These are phyloP conservation scores for Poecilia picta DNA, from an alignment of 2,797 vertebrate species.

Conservation along the genomic window DNA sequence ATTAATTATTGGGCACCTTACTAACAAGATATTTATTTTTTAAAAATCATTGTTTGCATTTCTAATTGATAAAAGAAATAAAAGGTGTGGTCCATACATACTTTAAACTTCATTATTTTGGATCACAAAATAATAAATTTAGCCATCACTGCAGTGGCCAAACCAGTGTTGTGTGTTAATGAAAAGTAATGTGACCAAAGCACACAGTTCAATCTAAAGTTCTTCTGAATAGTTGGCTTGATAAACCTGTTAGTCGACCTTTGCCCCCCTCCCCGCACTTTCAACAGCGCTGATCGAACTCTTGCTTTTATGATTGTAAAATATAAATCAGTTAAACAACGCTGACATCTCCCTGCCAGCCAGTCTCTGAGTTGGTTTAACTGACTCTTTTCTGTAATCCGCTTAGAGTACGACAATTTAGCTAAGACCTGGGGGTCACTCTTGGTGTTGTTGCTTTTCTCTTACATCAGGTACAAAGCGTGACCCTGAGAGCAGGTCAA, in stretches of 20 bases:
- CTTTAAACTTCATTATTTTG: background rate
- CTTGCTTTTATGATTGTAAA: conserved; percentile 20
- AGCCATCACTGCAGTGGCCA: background rate
- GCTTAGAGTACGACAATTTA: conserved; percentile 40
- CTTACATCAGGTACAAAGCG: conserved; percentile 20
- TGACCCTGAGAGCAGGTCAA: conserved; percentile 29
- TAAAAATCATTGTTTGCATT: background rate
- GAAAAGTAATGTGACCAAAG: no score
- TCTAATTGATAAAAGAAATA: background rate
- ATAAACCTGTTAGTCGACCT: background rate
- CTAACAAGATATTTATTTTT: background rate
- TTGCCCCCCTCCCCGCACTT: no score
- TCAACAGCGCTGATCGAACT: conserved; percentile 28
- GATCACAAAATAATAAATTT: background rate
- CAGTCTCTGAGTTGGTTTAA: conserved; percentile 25
- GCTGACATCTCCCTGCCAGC: conserved; percentile 1
- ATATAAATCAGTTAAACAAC: conserved; percentile 24
- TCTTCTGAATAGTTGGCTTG: background rate
- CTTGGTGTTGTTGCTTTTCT: conserved; percentile 27
- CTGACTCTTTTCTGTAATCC: conserved; percentile 19
- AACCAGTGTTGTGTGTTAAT: background rate
- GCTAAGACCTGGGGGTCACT: conserved; percentile 23
- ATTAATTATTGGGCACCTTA: no score
- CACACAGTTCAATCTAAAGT: no score
- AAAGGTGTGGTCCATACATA: background rate